Evolutionary conservation across 2,888 invertebrate species (phyloP).

Genomic region (Rutpela maculata): DNA sequence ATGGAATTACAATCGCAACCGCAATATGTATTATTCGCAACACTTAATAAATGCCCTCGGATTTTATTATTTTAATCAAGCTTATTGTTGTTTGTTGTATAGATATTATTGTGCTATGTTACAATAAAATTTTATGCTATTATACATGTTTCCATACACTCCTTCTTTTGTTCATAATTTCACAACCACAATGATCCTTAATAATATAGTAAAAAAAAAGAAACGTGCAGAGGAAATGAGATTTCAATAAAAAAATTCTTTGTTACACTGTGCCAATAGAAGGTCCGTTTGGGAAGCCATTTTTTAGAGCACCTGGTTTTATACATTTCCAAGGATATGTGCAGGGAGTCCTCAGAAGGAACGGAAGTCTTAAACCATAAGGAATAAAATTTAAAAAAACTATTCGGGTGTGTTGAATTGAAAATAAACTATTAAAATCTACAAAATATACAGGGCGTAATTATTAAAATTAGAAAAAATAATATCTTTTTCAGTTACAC

Average conservation of each 20-base stretch:
- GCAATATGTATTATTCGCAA: neutral
- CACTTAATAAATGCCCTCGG: neutral
- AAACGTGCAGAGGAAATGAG: neutral
- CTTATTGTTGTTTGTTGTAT: neutral
- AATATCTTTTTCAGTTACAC: no score
- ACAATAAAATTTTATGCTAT: neutral
- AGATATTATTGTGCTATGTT: neutral
- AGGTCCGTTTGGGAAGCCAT: no score
- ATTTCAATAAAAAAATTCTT: neutral
- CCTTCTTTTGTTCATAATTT: slow-evolving; percentile 15
- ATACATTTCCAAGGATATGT: no score
- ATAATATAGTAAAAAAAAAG: neutral
- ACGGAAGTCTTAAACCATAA: no score
- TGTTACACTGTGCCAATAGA: no score
- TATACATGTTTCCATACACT: slow-evolving; percentile 5
- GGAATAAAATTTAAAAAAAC: no score
- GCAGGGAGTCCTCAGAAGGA: no score
- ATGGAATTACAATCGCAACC: neutral
- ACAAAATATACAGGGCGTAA: no score
- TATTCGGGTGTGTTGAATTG: no score
- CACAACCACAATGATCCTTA: neutral
- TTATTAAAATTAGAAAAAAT: no score
- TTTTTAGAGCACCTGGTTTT: no score
- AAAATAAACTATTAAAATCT: no score
- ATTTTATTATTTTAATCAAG: slow-evolving; percentile 4